Evolutionary conservation across 2,888 invertebrate species (phyloP), one percentile per base, ranked within the genome.

Genomic region (Yponomeuta plumbellus): DNA sequence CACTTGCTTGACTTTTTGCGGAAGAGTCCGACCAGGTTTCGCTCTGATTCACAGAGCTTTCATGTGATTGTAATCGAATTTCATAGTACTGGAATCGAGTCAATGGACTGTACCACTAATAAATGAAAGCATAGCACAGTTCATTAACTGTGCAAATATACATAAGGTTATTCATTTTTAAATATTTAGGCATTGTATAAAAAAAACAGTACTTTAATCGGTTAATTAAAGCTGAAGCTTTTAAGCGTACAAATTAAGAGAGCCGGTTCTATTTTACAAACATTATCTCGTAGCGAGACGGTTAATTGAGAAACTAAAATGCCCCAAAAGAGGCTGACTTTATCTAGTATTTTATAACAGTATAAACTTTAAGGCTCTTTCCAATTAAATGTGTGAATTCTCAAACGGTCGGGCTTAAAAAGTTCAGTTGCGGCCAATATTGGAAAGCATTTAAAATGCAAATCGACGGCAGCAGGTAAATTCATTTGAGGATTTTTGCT

Each of bases 281-380:
- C 34, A 34, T 34, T 34, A 34, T 34, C 34, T 59, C 59, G n/a
- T 20, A 52, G 44, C 44, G 17, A 52, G 44, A 52, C 17, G 44
- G 44, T 52, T 52, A 52, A 52, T 17, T 17, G 44, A 71, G 74
- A 76, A 76, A 71, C 74, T 80, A 78, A 81, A 80, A 75, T 75
- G 71, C 76, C 78, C 44, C 77, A 76, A 78, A 73, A 74, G 71
- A 70, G 70, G 75, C 75, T 83, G 70, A 75, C 75, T 83, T 83
- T n/a, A 85, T 85, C 83, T 82, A n/a, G n/a, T n/a, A 73, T 71
- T 83, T 82, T 80, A 84, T 78, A 78, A 77, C 76, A 75, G 71
- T 75, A 74, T 78, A n/a, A 34, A 80, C 78, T 80, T 81, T 79
- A 76, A 79, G 79, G 75, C 69, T 72, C 34, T 20, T 23, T 34